These are phyloP conservation scores for Rhagoletis zephyria DNA, from an alignment of 1,140 invertebrate genomes.

Conservation along the genomic window DNA sequence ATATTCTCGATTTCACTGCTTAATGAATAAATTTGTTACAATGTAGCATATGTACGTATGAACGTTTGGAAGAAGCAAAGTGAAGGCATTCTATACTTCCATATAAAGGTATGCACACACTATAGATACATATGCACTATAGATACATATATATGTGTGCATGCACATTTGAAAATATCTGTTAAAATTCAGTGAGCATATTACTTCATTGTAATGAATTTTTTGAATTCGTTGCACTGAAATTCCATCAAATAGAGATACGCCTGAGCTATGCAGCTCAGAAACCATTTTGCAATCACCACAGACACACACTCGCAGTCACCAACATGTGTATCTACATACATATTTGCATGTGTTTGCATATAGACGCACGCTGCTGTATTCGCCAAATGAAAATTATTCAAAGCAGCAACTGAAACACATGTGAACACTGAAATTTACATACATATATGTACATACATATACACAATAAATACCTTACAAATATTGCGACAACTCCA, in stretches of 20 bases:
- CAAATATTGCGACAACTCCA: too few species aligned
- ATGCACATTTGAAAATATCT: background rate
- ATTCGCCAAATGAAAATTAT: background rate
- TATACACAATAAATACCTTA: background rate
- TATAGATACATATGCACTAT: too few species aligned
- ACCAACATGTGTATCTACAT: background rate
- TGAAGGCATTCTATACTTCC: too few species aligned
- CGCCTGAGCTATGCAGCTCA: background rate
- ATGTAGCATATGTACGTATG: too few species aligned
- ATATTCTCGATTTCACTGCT: too few species aligned
- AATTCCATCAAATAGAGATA: background rate
- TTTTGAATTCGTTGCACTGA: background rate
- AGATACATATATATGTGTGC: too few species aligned
- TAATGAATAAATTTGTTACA: too few species aligned
- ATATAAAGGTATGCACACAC: too few species aligned
- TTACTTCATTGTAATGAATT: slow-evolving; percentile 17
- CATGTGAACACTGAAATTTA: background rate
- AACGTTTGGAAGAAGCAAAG: too few species aligned
- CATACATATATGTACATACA: background rate
- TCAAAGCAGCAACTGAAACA: background rate
- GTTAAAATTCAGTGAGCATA: slow-evolving; percentile 10
- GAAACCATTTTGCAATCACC: slow-evolving; percentile 3
- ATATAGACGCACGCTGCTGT: background rate
- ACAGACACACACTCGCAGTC: background rate
- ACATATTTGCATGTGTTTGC: background rate